phyloP scores from a whole-genome alignment of 1,140 invertebrate species.

The Physella acuta region DNA sequence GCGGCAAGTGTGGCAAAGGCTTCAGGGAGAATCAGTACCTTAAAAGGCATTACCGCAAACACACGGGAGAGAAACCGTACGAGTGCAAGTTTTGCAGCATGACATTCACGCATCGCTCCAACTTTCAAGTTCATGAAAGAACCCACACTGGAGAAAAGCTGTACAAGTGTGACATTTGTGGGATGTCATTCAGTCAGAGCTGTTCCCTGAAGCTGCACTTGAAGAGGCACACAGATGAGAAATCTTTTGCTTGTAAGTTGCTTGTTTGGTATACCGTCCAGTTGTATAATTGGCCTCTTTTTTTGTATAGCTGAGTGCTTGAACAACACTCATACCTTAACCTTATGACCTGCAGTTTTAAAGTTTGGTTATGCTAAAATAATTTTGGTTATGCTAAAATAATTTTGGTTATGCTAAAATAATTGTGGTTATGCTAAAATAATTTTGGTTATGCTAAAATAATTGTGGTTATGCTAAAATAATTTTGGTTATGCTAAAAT shows the following conservation, averaged over 20 bases:
- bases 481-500: no score
- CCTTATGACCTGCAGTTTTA: no score
- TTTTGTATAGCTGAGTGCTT: no score
- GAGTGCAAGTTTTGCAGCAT: not conserved
- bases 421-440: no score
- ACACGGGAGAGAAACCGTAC: slow-evolving; percentile 67
- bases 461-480: no score
- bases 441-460: no score
- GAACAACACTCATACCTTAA: no score
- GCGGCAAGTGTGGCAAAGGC: slow-evolving; percentile 52
- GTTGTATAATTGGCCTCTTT: no score
- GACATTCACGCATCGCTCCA: not conserved
- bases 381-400: no score
- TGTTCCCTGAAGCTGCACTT: slow-evolving; percentile 79
- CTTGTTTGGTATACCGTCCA: no score
- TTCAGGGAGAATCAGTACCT: slow-evolving; percentile 69
- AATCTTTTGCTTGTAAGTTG: slow-evolving; percentile 15
- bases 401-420: no score
- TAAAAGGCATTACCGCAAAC: slow-evolving; percentile 83
- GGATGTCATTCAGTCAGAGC: slow-evolving; percentile 76
- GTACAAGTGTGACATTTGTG: slow-evolving; percentile 26
- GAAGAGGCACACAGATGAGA: slow-evolving; percentile 64
- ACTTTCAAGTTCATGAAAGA: slow-evolving; percentile 54
- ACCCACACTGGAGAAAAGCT: slow-evolving; percentile 24
- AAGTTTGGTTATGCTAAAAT: no score